phyloP scores from a whole-genome alignment of 64 coral and sea anemone genomes.

The Anthopleura sola region DNA sequence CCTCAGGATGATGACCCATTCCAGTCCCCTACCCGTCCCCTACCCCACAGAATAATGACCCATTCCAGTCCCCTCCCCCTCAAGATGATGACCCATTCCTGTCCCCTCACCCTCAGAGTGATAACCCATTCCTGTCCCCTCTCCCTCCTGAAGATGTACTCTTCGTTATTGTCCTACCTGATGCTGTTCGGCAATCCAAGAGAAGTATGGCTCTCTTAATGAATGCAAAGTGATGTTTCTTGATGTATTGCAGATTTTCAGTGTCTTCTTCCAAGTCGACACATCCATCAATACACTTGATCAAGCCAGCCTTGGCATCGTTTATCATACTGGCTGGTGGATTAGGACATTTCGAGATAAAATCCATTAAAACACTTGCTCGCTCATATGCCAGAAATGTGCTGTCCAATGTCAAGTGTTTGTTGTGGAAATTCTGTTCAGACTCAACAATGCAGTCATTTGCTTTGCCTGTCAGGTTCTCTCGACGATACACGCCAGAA shows the following conservation, averaged over 20 bases:
- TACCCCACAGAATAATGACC: too few species aligned
- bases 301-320: conserved; percentile 6
- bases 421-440: neutral
- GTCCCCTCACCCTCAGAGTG: too few species aligned
- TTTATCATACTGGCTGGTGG: neutral
- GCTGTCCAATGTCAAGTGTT: conserved; percentile 20
- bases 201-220: conserved; percentile 46
- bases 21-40: too few species aligned
- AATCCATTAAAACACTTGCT: conserved; percentile 40
- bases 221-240: conserved; percentile 65
- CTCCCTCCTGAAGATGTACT: too few species aligned
- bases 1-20: too few species aligned
- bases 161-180: neutral
- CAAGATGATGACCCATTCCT: too few species aligned
- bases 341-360: conserved; percentile 3
- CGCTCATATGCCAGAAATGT: conserved; percentile 44
- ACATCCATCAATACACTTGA: conserved; percentile 43
- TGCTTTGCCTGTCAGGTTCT: conserved; percentile 32
- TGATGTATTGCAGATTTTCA: conserved; percentile 19
- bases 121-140: too few species aligned
- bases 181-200: conserved; percentile 41
- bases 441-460: neutral
- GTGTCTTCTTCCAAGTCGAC: conserved; percentile 19
- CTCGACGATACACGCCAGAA: conserved; percentile 35
- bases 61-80: too few species aligned